phyloP scores from a whole-genome alignment of 2,888 invertebrate species.

The Tholera decimalis region DNA sequence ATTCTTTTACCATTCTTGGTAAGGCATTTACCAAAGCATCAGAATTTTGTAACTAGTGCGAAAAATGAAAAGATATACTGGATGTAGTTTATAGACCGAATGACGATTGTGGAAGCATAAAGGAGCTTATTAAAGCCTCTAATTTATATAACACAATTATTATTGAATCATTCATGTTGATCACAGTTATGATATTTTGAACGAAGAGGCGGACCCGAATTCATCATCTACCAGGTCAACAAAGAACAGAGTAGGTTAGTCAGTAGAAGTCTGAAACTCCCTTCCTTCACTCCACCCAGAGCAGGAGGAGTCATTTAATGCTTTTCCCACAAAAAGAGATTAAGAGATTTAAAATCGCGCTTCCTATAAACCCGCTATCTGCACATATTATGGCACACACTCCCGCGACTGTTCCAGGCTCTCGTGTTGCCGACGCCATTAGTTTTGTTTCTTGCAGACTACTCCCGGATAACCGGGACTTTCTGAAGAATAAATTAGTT shows the following conservation, averaged over 20 bases:
- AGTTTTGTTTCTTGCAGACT: constrained; percentile 89
- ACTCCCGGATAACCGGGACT: constrained; percentile 81
- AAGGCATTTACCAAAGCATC: too few relatives aligned
- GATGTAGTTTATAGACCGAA: too few relatives aligned
- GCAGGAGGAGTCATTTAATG: not conserved
- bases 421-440: constrained; percentile 89
- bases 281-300: not conserved
- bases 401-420: constrained; percentile 67
- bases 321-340: not conserved
- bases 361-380: constrained; percentile 43
- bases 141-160: too few relatives aligned
- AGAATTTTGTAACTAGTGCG: too few relatives aligned
- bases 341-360: constrained; percentile 15
- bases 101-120: not conserved
- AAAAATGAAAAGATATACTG: not conserved
- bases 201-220: too few relatives aligned
- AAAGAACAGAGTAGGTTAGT: too few relatives aligned
- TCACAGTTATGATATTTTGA: too few relatives aligned
- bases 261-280: too few relatives aligned
- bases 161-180: too few relatives aligned
- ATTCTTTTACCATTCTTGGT: not conserved
- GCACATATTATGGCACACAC: constrained; percentile 60
- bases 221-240: too few relatives aligned
- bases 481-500: constrained; percentile 87
- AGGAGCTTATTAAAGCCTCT: not conserved